phyloP scores from a whole-genome alignment of 1,140 invertebrate genomes.

The Tetraneura akinire region DNA sequence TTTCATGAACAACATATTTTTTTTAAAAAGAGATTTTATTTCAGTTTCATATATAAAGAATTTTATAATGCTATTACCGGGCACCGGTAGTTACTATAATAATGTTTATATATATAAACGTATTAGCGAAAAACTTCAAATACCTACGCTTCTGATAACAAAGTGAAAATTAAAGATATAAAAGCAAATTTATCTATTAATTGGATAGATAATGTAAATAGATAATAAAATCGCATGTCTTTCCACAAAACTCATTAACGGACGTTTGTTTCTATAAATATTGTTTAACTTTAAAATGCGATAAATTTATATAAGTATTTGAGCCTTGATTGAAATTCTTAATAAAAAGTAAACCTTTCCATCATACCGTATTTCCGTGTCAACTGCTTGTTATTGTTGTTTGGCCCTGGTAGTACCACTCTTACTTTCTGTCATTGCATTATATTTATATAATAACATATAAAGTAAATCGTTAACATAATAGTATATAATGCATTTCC shows the following conservation, averaged over 20 bases:
- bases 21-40: no score
- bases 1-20: no score
- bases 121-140: background rate
- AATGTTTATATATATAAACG: slow-evolving; percentile 26
- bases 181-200: no score
- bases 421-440: slow-evolving; percentile 24
- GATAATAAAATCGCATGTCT: background rate
- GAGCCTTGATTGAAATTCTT: slow-evolving; percentile 22
- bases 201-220: background rate
- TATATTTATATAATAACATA: background rate
- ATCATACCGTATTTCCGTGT: slow-evolving; percentile 32
- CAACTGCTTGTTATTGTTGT: slow-evolving; percentile 47
- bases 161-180: no score
- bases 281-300: slow-evolving; percentile 18
- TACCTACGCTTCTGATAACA: no score
- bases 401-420: slow-evolving; percentile 39
- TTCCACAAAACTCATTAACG: background rate
- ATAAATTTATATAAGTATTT: background rate
- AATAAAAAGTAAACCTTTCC: slow-evolving; percentile 26
- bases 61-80: no score
- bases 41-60: no score
- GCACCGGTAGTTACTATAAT: background rate
- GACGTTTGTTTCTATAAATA: background rate
- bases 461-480: background rate
- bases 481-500: slow-evolving; percentile 21